phyloP scores from a whole-genome alignment of 2,888 invertebrate species.

The Tachina grossa region DNA sequence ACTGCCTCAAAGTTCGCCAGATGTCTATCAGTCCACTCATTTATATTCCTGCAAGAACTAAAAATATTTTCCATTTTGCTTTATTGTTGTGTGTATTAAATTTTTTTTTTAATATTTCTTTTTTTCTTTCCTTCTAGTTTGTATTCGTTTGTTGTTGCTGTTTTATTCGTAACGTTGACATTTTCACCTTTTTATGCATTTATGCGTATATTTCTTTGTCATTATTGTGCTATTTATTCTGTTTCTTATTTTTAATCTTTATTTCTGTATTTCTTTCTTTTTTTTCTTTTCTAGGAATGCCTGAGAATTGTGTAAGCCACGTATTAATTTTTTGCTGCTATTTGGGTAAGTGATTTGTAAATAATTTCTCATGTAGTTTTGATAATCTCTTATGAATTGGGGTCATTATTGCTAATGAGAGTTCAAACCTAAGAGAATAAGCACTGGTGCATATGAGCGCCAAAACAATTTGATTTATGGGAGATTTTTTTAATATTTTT shows the following conservation, averaged over 20 bases:
- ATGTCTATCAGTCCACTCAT: slow-evolving; percentile 50
- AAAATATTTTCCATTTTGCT: slow-evolving; percentile 27
- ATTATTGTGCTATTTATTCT: slow-evolving; percentile 28
- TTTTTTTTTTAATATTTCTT: not conserved
- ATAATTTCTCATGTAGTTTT: slow-evolving; percentile 27
- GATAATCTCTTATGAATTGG: slow-evolving; percentile 66
- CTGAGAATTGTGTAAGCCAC: slow-evolving; percentile 64
- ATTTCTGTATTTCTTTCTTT: not conserved
- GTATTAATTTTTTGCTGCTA: slow-evolving; percentile 57
- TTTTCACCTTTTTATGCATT: slow-evolving; percentile 67
- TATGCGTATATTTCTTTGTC: slow-evolving; percentile 61
- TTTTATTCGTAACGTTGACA: slow-evolving; percentile 48
- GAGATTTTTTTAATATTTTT: not conserved
- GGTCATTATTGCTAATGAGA: slow-evolving; percentile 54
- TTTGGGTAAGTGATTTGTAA: slow-evolving; percentile 54
- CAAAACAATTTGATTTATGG: slow-evolving; percentile 26
- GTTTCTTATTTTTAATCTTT: not conserved
- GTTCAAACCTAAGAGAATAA: slow-evolving; percentile 50
- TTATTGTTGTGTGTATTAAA: slow-evolving; percentile 30
- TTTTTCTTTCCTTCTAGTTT: no score
- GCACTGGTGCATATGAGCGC: not conserved
- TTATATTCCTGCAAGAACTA: slow-evolving; percentile 41
- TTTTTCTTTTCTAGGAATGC: slow-evolving; percentile 28
- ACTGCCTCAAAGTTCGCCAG: slow-evolving; percentile 41
- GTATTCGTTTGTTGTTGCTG: slow-evolving; percentile 12